Evolutionary conservation across 2,113 vertebrate genomes (phyloP).

Genomic region (Phyllostomus discolor): DNA sequence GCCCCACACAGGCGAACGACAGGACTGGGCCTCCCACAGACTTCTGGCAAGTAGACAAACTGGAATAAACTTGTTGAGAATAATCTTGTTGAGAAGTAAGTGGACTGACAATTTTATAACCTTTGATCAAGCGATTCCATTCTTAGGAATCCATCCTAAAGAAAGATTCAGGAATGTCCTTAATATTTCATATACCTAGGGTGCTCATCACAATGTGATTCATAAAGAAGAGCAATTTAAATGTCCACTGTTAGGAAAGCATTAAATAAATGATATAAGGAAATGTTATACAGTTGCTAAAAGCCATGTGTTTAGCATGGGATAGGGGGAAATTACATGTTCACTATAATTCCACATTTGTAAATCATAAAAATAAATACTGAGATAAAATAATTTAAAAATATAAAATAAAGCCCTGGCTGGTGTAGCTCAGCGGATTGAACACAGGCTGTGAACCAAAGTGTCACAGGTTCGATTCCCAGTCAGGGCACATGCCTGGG

Average conservation of each 20-base stretch:
- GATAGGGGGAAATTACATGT: neutral
- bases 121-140: neutral
- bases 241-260: neutral
- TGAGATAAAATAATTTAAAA: neutral
- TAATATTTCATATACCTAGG: neutral
- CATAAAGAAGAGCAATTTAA: neutral
- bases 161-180: neutral
- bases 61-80: neutral
- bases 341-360: neutral
- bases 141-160: neutral
- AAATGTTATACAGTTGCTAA: neutral
- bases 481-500: too few relatives aligned
- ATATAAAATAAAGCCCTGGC: too few relatives aligned
- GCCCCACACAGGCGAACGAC: accelerated
- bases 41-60: neutral
- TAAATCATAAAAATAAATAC: neutral
- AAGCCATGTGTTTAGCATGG: neutral
- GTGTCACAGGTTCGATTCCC: too few relatives aligned
- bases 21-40: neutral
- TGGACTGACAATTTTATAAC: neutral
- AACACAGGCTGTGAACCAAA: too few relatives aligned
- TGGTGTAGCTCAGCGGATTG: too few relatives aligned
- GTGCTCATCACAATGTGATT: neutral
- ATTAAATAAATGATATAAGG: neutral
- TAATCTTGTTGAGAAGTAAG: neutral